phyloP scores from a whole-genome alignment of 2,797 vertebrate species.

The Catostomus latipinnis region DNA sequence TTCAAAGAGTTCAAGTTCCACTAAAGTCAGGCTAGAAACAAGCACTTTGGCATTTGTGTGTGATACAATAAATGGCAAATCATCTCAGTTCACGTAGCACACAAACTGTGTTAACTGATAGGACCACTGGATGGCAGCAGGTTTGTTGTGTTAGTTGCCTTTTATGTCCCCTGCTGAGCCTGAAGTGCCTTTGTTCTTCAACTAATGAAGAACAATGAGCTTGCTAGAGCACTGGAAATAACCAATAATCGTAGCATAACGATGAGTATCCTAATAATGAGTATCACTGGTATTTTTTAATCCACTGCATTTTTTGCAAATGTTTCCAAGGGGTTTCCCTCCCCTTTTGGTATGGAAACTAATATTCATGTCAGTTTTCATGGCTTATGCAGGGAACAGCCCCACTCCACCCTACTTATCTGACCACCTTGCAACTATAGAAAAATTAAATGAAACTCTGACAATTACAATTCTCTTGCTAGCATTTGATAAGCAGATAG shows the following conservation, averaged over 20 bases:
- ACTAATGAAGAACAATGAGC: not conserved
- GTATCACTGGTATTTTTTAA: not conserved
- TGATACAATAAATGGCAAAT: constrained; percentile 26
- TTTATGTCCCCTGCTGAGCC: constrained; percentile 4
- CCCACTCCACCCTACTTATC: not conserved
- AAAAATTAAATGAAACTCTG: not conserved
- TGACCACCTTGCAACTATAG: constrained; percentile 9
- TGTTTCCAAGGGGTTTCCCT: constrained; percentile 30
- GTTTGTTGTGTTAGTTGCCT: constrained; percentile 36
- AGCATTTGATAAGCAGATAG: constrained; percentile 27
- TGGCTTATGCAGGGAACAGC: constrained; percentile 1
- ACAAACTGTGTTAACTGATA: constrained; percentile 28
- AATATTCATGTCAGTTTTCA: constrained; percentile 16
- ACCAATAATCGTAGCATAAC: not conserved
- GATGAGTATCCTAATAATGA: too few relatives aligned
- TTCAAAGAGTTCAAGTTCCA: not conserved
- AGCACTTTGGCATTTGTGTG: constrained; percentile 30
- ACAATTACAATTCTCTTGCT: constrained; percentile 31
- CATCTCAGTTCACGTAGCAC: not conserved
- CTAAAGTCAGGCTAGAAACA: not conserved
- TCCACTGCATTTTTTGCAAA: not conserved
- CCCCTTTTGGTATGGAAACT: constrained; percentile 8
- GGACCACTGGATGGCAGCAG: constrained; percentile 49
- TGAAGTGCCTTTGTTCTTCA: constrained; percentile 8
- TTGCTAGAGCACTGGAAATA: not conserved